These are phyloP conservation scores for Platichthys flesus DNA, from an alignment of 2,113 vertebrate genomes.

Conservation along the genomic window DNA sequence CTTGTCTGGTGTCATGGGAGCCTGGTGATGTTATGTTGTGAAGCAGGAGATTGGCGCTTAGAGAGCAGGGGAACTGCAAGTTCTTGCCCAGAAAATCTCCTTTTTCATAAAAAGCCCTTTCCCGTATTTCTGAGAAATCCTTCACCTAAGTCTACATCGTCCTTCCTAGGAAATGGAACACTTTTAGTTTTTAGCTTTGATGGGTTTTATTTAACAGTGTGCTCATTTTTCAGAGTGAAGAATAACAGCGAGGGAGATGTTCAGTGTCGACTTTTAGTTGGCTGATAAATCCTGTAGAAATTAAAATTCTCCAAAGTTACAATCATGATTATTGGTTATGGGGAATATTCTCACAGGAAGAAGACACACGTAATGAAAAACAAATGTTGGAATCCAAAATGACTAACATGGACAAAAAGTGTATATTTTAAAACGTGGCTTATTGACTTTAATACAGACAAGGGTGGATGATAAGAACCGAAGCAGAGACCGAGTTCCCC, in stretches of 20 bases:
- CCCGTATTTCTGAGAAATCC: constrained; percentile 50
- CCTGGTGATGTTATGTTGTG: constrained; percentile 26
- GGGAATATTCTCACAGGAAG: no score
- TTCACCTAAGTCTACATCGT: constrained; percentile 44
- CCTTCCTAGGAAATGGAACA: constrained; percentile 15
- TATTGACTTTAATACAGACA: neutral
- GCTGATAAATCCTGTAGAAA: constrained; percentile 12
- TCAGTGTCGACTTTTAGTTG: constrained; percentile 9
- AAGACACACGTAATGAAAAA: no score
- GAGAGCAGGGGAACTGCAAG: constrained; percentile 39
- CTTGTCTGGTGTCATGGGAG: constrained; percentile 24
- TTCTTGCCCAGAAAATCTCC: constrained; percentile 50
- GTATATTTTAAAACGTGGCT: no score
- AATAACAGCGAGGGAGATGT: neutral
- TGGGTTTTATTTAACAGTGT: constrained; percentile 28
- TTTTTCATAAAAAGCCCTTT: constrained; percentile 59
- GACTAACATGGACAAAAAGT: no score
- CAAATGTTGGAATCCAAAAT: no score
- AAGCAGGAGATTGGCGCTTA: constrained; percentile 45
- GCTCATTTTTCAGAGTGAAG: constrained; percentile 10
- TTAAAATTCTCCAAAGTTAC: neutral
- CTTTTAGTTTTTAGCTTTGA: constrained; percentile 29
- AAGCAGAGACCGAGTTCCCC: neutral
- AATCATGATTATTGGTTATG: no score
- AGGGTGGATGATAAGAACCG: neutral